phyloP scores from a whole-genome alignment of 2,888 invertebrate genomes.

The Tholera decimalis region DNA sequence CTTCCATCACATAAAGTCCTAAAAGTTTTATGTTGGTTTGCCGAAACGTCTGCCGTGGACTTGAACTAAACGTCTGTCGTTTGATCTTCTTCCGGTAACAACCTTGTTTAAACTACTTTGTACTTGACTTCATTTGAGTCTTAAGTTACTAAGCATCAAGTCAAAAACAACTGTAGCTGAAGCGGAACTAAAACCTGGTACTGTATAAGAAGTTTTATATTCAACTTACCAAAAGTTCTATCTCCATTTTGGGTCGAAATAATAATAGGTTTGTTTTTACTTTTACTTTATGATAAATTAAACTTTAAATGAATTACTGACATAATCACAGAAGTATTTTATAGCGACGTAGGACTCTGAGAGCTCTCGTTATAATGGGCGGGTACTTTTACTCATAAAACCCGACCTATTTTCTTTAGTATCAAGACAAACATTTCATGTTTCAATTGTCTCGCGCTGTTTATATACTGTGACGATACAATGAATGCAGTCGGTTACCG shows the following conservation, averaged over 20 bases:
- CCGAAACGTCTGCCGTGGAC: conserved; percentile 46
- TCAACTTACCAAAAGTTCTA: no score
- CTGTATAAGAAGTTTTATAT: conserved; percentile 17
- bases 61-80: conserved; percentile 37
- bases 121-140: conserved; percentile 50
- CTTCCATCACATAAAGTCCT: conserved; percentile 60
- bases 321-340: neutral
- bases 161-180: conserved; percentile 3
- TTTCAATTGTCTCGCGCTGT: conserved; percentile 67
- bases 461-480: conserved; percentile 66
- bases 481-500: conserved; percentile 62
- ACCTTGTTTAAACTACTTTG: conserved; percentile 52
- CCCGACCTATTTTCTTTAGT: conserved; percentile 28
- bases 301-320: no score
- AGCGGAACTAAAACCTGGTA: conserved; percentile 25
- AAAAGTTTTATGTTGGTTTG: conserved; percentile 57
- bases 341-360: neutral
- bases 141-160: conserved; percentile 39
- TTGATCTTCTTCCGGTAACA: conserved; percentile 58
- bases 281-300: neutral
- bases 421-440: conserved; percentile 51
- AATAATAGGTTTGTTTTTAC: neutral
- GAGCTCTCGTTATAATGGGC: neutral
- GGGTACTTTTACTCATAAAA: conserved; percentile 21
- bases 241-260: neutral